Evolutionary conservation across 2,113 vertebrate species (phyloP).

Genomic region (Pelobates fuscus): DNA sequence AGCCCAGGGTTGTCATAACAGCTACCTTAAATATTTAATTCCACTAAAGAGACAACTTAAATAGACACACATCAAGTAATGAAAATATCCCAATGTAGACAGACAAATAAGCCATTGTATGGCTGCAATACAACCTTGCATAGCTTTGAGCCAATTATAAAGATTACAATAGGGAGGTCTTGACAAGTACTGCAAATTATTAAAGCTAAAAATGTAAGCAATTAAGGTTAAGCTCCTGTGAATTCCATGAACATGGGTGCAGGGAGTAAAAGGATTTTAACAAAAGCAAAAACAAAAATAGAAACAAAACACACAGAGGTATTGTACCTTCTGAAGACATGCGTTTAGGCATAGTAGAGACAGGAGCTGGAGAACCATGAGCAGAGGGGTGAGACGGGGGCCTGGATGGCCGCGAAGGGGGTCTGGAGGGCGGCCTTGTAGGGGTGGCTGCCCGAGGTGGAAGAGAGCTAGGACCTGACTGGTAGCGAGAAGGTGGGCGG

Average conservation of each 20-base stretch:
- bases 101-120: not conserved
- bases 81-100: slow-evolving; percentile 18
- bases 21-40: too few species aligned
- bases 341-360: slow-evolving; percentile 97
- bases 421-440: slow-evolving; percentile 97
- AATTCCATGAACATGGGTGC: slow-evolving; percentile 10
- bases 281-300: slow-evolving; percentile 64
- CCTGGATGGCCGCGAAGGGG: slow-evolving; percentile 97
- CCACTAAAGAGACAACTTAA: too few species aligned
- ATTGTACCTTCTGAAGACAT: slow-evolving; percentile 99
- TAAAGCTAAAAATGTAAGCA: slow-evolving; percentile 23
- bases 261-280: slow-evolving; percentile 39
- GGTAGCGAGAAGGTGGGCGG: slow-evolving; percentile 97
- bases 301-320: slow-evolving; percentile 76
- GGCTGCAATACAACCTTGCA: slow-evolving; percentile 18
- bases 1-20: too few species aligned
- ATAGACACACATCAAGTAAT: too few species aligned
- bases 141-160: slow-evolving; percentile 34
- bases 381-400: slow-evolving; percentile 97
- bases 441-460: slow-evolving; percentile 96
- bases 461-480: slow-evolving; percentile 97
- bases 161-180: slow-evolving; percentile 19
- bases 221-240: slow-evolving; percentile 3
- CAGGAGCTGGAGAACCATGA: slow-evolving; percentile 92
- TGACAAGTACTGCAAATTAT: slow-evolving; percentile 23